Evolutionary conservation across 2,797 vertebrate genomes (phyloP).

Genomic region (Muraenolepis orangiensis): DNA sequence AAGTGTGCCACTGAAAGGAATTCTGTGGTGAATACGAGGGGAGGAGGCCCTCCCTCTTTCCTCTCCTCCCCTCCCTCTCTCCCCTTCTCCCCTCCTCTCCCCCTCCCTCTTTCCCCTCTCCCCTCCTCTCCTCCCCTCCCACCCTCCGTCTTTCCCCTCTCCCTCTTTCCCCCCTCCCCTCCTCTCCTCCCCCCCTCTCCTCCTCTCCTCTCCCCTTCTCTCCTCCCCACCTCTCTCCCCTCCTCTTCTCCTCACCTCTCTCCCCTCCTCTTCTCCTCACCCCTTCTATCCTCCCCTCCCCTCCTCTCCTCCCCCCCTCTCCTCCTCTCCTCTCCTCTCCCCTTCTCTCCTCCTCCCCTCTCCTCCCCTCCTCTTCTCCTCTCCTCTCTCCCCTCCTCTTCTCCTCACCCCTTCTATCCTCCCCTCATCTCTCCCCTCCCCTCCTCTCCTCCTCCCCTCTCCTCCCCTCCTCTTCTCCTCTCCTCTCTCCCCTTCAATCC

Average conservation of each 20-base stretch:
- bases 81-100: background rate
- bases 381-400: slow-evolving; percentile 76
- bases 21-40: slow-evolving; percentile 96
- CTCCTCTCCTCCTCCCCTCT: slow-evolving; percentile 4
- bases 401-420: too few relatives aligned
- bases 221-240: slow-evolving; percentile 98
- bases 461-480: slow-evolving; percentile 6
- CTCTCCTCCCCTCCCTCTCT: slow-evolving; percentile 17
- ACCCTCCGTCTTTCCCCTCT: slow-evolving; percentile 93
- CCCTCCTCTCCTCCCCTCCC: slow-evolving; percentile 69
- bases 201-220: slow-evolving; percentile 48
- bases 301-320: slow-evolving; percentile 60
- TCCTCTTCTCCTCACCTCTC: slow-evolving; percentile 21
- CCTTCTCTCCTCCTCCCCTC: slow-evolving; percentile 8
- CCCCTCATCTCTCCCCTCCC: slow-evolving; percentile 72
- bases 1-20: slow-evolving; percentile 99
- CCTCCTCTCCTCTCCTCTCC: slow-evolving; percentile 68
- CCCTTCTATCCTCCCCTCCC: too few relatives aligned
- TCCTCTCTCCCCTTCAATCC: slow-evolving; percentile 10
- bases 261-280: too few relatives aligned
- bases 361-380: slow-evolving; percentile 30
- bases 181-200: too few relatives aligned
- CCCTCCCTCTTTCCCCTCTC: slow-evolving; percentile 44
- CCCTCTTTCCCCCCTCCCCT: slow-evolving; percentile 73
- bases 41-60: background rate